Conservation (phyloP, 2,888 invertebrate species). For the Pilophorus perplexus region DNA sequence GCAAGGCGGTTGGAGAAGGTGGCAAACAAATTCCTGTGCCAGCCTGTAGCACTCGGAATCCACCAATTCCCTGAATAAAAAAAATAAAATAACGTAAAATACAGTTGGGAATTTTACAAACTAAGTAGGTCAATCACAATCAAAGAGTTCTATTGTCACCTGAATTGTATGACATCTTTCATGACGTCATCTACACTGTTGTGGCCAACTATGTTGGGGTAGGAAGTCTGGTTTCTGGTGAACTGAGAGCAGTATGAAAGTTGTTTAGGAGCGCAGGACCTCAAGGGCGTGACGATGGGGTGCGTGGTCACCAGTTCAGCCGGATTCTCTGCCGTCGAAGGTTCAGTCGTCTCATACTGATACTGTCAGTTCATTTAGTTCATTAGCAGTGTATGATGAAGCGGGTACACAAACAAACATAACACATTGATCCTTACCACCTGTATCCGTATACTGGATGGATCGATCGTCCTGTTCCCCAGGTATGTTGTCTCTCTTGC, state of each 20-base stretch:
- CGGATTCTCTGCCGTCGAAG: constrained; percentile 31
- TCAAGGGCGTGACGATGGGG: constrained; percentile 61
- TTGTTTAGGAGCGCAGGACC: constrained; percentile 67
- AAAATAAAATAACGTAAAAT: no score
- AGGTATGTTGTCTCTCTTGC: constrained; percentile 59
- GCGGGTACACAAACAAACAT: no score
- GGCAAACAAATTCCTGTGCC: constrained; percentile 86
- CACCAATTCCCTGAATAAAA: constrained; percentile 66
- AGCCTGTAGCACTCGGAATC: constrained; percentile 86
- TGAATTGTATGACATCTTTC: constrained; percentile 74
- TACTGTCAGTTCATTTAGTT: constrained; percentile 8
- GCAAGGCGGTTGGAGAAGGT: constrained; percentile 80
- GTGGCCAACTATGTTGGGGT: constrained; percentile 77
- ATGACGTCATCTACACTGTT: constrained; percentile 63
- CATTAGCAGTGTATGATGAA: no score
- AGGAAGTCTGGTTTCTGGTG: constrained; percentile 76
- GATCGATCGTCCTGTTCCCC: constrained; percentile 64
- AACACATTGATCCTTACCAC: constrained; percentile 49
- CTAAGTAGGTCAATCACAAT: no score
- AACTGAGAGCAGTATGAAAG: constrained; percentile 66
- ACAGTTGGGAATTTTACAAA: no score
- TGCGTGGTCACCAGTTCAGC: constrained; percentile 43
- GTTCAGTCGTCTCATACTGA: constrained; percentile 26
- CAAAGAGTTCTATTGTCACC: no score
- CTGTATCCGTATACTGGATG: constrained; percentile 65